Base-by-base conservation (phyloP, 2,113 vertebrate species). In the Hassar affinis region DNA sequence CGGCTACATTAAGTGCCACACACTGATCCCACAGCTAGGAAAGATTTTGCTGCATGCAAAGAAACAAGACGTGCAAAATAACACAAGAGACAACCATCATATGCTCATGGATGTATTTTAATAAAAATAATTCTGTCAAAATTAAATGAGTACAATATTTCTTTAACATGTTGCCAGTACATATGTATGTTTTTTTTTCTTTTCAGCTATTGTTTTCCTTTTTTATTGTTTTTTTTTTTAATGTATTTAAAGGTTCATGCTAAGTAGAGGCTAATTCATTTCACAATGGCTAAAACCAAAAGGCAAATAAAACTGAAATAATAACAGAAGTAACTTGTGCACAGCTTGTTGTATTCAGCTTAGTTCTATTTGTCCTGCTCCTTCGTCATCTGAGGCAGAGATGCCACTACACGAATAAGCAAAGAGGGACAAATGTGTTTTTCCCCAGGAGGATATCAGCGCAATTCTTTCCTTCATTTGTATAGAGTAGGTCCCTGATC, bases 71-170 rank as follows among this genome's bases (percentile, higher is more conserved):
- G 45, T 27, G 18, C 18, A 35, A 86, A 89, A 85, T 38, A 79
- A 89, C 35, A 86, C 74, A 86, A 66, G 42, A 84, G 79, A 87
- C 62, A 64, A 59, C 76, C 52, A 66, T 82, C 9, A 83, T 92
- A 92, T 94, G 94, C 95, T 95, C 95, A 96, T 95, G 95, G 95
- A 96, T 95, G 96, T 96, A 97, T 98, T 98, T 98, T 97, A 99
- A 97, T 98, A 98, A 98, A 98, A 98, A 98, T 98, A 98, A 96
- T 96, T 97, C 95, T 98, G 96, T 97, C 96, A 96, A 96, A 98
- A 97, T 97, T 97, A 96, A 97, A 97, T 95, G 95, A 96, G 96
- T 92, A 95, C 94, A 94, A 94, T 95, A 93, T 94, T 93, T 95
- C 93, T 96, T 95, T 95, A 96, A 94, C 92, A 94, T 95, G 94